Conservation (phyloP, 1,140 invertebrate genomes). For the Zaprionus tsacasi region DNA sequence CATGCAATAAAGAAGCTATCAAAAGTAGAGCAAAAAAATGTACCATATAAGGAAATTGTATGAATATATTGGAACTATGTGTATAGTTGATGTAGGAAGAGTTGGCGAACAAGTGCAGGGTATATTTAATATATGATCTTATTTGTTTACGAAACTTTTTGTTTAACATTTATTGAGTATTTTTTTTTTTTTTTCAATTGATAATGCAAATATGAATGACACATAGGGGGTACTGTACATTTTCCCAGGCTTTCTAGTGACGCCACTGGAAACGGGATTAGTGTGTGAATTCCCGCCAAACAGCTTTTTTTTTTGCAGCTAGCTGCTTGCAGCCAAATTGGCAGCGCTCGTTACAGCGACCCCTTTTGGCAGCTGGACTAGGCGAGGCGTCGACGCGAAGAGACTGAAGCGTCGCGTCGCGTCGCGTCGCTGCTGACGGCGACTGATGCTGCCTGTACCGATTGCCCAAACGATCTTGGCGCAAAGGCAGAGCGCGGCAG, state of each 20-base stretch:
- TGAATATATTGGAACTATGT: too few species aligned
- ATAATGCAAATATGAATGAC: background rate
- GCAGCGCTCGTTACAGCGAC: constrained; percentile 1
- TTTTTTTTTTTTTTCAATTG: background rate
- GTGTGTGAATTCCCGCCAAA: background rate
- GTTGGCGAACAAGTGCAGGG: too few species aligned
- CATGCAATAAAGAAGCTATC: too few species aligned
- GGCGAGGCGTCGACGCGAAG: background rate
- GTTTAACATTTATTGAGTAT: background rate
- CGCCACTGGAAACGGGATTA: background rate
- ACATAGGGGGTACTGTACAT: background rate
- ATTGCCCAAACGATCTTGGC: constrained; percentile 2
- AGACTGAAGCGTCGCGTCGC: too few species aligned
- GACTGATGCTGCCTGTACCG: background rate
- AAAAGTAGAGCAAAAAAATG: too few species aligned
- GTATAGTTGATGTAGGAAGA: too few species aligned
- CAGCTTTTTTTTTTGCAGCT: background rate
- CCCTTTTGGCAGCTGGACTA: background rate
- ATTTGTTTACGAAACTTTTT: background rate
- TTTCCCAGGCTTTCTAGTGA: background rate
- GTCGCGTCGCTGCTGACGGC: background rate
- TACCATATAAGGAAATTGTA: too few species aligned
- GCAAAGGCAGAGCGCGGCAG: constrained; percentile 22
- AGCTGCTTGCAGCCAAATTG: background rate
- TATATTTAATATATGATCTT: too few species aligned